Evolutionary conservation across 2,888 invertebrate species (phyloP).

Genomic region (Timema podura): DNA sequence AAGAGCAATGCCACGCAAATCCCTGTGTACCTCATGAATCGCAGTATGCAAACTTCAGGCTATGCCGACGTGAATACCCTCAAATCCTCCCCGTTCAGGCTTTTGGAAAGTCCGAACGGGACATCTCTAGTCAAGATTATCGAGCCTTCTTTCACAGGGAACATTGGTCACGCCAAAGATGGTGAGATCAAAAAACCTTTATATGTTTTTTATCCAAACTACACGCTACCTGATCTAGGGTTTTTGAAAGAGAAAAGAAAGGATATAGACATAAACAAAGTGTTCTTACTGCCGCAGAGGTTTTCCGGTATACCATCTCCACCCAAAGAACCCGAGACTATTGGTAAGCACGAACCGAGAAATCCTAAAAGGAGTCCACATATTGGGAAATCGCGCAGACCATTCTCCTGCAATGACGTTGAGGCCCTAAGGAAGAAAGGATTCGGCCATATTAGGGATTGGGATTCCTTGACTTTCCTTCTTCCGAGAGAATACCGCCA

Average conservation of each 20-base stretch:
- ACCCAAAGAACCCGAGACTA: neutral
- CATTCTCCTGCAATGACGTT: conserved; percentile 77
- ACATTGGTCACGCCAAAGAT: conserved; percentile 4
- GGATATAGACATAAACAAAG: conserved; percentile 53
- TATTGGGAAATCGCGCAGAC: conserved; percentile 48
- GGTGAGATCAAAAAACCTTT: conserved; percentile 52
- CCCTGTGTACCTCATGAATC: conserved; percentile 58
- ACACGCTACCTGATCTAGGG: conserved; percentile 82
- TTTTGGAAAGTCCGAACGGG: conserved; percentile 27
- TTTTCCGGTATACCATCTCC: conserved; percentile 9
- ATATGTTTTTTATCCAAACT: conserved; percentile 87
- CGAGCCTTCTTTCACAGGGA: conserved; percentile 16
- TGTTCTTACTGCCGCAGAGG: conserved; percentile 51
- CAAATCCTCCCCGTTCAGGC: conserved; percentile 25
- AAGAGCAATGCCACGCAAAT: conserved; percentile 47
- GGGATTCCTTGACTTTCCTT: conserved; percentile 87
- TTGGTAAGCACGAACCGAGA: neutral
- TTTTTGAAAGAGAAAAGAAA: conserved; percentile 58
- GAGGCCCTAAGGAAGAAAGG: conserved; percentile 77
- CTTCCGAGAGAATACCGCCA: conserved; percentile 80
- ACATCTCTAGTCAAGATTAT: conserved; percentile 29
- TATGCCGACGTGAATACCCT: conserved; percentile 34
- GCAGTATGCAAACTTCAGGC: conserved; percentile 70
- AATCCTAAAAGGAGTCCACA: neutral
- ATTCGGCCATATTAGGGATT: conserved; percentile 82